Conservation (phyloP, 1,140 invertebrate genomes). For the Tetranychus cinnabarinus region DNA sequence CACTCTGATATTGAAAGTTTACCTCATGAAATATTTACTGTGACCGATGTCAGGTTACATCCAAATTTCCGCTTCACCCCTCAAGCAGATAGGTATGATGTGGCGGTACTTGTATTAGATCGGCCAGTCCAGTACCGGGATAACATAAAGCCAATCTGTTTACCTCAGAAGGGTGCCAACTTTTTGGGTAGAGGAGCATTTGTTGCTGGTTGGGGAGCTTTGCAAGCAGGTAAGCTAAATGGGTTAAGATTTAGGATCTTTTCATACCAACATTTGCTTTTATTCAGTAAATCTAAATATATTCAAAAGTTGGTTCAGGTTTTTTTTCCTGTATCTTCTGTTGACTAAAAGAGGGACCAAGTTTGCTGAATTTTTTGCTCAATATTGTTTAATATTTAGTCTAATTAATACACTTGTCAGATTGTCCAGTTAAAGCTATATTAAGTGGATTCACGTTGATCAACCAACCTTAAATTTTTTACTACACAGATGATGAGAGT, state of each 20-base stretch:
- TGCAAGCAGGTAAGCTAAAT: slow-evolving; percentile 35
- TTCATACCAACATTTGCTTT: not conserved
- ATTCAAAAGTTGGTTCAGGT: too few species aligned
- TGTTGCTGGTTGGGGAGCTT: slow-evolving; percentile 77
- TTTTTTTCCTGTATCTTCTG: too few species aligned
- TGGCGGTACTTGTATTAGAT: slow-evolving; percentile 65
- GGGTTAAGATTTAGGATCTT: not conserved
- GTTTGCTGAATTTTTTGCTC: too few species aligned
- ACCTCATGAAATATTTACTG: slow-evolving; percentile 69
- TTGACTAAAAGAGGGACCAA: too few species aligned
- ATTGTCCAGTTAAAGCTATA: too few species aligned
- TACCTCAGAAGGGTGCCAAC: slow-evolving; percentile 67
- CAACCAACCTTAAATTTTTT: too few species aligned
- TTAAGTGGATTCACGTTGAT: too few species aligned
- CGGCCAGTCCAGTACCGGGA: slow-evolving; percentile 64
- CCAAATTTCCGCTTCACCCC: slow-evolving; percentile 87
- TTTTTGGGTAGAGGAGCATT: slow-evolving; percentile 71
- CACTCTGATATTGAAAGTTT: slow-evolving; percentile 70
- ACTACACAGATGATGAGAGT: too few species aligned
- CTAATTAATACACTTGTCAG: too few species aligned
- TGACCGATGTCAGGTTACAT: slow-evolving; percentile 63
- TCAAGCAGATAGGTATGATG: slow-evolving; percentile 57
- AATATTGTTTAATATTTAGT: too few species aligned
- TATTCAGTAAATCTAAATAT: too few species aligned
- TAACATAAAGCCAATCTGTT: slow-evolving; percentile 73